Conservation (phyloP, 2,888 invertebrate genomes). For the Allacma fusca region DNA sequence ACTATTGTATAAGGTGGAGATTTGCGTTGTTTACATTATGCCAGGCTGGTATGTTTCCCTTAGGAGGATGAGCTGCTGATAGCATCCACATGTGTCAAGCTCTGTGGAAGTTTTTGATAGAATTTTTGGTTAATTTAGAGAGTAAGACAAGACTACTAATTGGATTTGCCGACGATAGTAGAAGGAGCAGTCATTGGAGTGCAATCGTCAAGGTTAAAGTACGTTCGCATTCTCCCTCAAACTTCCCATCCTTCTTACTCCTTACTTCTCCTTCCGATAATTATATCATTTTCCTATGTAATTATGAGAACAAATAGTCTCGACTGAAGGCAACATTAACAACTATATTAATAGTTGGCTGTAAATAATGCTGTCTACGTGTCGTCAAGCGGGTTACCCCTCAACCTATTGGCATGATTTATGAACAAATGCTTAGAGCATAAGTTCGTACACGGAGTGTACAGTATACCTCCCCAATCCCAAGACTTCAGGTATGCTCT, state of each 20-base stretch:
- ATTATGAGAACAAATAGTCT: not conserved
- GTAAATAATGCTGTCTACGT: not conserved
- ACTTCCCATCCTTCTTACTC: not conserved
- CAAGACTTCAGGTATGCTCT: too few species aligned
- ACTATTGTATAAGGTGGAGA: too few species aligned
- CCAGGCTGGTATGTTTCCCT: too few species aligned
- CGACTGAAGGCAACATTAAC: not conserved
- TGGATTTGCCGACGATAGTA: not conserved
- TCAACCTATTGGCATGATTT: not conserved
- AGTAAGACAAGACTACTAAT: slow-evolving; percentile 12
- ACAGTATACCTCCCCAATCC: too few species aligned
- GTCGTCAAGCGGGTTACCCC: not conserved
- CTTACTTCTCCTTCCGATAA: not conserved
- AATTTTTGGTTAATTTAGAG: not conserved
- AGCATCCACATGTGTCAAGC: not conserved
- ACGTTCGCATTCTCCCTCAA: not conserved
- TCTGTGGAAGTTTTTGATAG: not conserved
- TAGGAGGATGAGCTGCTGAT: too few species aligned
- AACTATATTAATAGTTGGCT: not conserved
- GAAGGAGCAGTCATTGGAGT: not conserved
- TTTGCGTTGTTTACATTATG: too few species aligned
- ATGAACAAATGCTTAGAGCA: not conserved
- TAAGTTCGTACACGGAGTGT: too few species aligned
- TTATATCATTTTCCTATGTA: slow-evolving; percentile 5
- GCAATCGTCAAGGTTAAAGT: not conserved